Evolutionary conservation across 2,888 invertebrate genomes (phyloP).

Genomic region (Malthinus seriepunctatus): DNA sequence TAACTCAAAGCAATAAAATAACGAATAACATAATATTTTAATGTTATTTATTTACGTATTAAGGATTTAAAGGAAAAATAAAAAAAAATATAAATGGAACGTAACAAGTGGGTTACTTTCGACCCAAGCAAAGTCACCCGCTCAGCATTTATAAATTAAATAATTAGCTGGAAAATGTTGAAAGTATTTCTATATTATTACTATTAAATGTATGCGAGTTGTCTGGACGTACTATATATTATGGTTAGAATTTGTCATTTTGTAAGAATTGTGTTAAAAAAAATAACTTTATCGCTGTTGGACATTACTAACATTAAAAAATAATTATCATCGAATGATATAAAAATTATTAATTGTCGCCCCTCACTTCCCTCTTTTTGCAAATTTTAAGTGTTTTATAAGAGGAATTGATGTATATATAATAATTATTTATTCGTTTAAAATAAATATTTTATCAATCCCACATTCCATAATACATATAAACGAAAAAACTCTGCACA

Average conservation of each 20-base stretch:
- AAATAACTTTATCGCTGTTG: slow-evolving; percentile 50
- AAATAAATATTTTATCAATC: slow-evolving; percentile 27
- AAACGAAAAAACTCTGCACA: slow-evolving; percentile 8
- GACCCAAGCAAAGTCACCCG: slow-evolving; percentile 54
- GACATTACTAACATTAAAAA: slow-evolving; percentile 34
- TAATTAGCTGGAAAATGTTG: slow-evolving; percentile 53
- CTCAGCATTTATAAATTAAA: slow-evolving; percentile 54
- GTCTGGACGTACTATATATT: slow-evolving; percentile 46
- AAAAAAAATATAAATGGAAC: slow-evolving; percentile 30
- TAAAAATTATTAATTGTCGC: slow-evolving; percentile 35
- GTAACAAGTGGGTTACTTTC: slow-evolving; percentile 50
- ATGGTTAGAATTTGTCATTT: slow-evolving; percentile 49
- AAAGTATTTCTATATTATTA: slow-evolving; percentile 53
- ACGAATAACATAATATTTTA: slow-evolving; percentile 47
- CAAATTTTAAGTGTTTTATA: slow-evolving; percentile 27
- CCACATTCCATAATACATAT: slow-evolving; percentile 31
- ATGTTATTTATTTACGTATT: slow-evolving; percentile 29
- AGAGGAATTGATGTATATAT: slow-evolving; percentile 31
- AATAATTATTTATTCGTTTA: slow-evolving; percentile 20
- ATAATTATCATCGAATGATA: slow-evolving; percentile 43
- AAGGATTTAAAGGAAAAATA: slow-evolving; percentile 22
- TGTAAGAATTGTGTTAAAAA: slow-evolving; percentile 46
- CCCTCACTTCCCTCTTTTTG: slow-evolving; percentile 21
- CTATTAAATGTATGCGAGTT: slow-evolving; percentile 46
- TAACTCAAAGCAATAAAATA: slow-evolving; percentile 57